Base-by-base conservation (phyloP, 2,113 vertebrate species). In the Aptenodytes patagonicus region DNA sequence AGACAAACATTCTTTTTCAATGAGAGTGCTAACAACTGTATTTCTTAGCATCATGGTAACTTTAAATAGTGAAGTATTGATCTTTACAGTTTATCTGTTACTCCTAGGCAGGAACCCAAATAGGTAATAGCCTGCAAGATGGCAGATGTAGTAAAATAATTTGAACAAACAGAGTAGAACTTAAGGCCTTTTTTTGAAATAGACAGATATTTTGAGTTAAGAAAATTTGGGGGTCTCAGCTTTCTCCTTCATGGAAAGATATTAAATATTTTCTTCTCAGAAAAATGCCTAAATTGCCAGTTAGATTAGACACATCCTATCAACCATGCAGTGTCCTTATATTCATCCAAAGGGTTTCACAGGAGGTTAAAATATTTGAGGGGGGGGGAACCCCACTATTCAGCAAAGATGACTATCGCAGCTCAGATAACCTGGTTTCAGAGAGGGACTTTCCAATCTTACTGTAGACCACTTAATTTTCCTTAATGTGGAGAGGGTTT, bases 141-240 rank as follows among this genome's bases (percentile, higher is more conserved):
- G 18, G 71, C 70, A 70, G 28, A 46, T 18, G 9, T 13, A 69
- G 12, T 31, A 61, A 87, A 87, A 70, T 2, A 4, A n/a, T 47
- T 72, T 42, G 2, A 66, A 73, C 14, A 40, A 66, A 62, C 47
- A 52, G 11, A 89, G 20, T 16, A 78, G 25, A 92, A 62, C 8
- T 57, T 66, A 36, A 51, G 22, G 9, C 2, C 7, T 51, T 54
- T 76, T 64, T 78, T 72, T 46, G 7, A 61, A 70, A 85, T 6
- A 42, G 3, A 24, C 10, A 69, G 13, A 51, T 60, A 76, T n/a
- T 47, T 42, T 60, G 12, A 40, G 6, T 55, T 24, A 69, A 47
- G 24, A 60, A 83, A 77, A 55, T 19, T 5, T 51, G 15, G 3
- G 6, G 5, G 2, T 64, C n/a, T 80, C 0, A 0, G 8, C 7